phyloP scores from a whole-genome alignment of 2,888 invertebrate genomes.

The Orthosia incerta region DNA sequence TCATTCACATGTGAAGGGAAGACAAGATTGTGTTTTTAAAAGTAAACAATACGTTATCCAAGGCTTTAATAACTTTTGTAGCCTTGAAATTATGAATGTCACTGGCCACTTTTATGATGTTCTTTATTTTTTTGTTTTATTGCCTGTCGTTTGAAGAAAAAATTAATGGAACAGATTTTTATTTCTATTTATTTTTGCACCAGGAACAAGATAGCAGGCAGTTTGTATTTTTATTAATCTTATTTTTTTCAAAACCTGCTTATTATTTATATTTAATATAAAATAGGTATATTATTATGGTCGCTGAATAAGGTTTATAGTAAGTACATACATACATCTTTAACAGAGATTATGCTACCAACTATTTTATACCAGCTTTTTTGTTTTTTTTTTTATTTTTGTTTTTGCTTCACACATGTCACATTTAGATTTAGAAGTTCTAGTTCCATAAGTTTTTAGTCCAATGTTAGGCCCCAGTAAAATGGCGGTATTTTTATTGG shows the following conservation, averaged over 20 bases:
- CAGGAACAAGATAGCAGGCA: not conserved
- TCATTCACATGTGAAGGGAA: conserved; percentile 61
- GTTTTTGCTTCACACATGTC: too few relatives aligned
- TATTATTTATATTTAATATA: too few relatives aligned
- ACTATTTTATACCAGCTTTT: too few relatives aligned
- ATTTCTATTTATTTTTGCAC: conserved; percentile 16
- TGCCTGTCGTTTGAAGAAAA: conserved; percentile 1
- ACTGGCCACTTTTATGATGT: conserved; percentile 23
- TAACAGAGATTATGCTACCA: too few relatives aligned
- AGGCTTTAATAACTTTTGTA: conserved; percentile 44
- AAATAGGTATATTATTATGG: too few relatives aligned
- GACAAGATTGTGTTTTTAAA: conserved; percentile 44
- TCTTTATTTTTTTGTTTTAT: conserved; percentile 13
- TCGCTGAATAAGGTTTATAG: too few relatives aligned
- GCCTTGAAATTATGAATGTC: conserved; percentile 63
- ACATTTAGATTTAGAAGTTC: too few relatives aligned
- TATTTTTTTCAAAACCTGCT: not conserved
- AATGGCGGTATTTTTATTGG: too few relatives aligned
- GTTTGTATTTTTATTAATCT: not conserved
- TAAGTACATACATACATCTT: too few relatives aligned
- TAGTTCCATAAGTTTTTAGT: too few relatives aligned
- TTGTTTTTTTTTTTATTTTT: too few relatives aligned
- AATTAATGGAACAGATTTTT: not conserved
- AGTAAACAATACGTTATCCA: conserved; percentile 32
- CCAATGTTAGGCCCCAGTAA: too few relatives aligned